Evolutionary conservation across 2,888 invertebrate genomes (phyloP).

Genomic region (Nymphalis c-album): DNA sequence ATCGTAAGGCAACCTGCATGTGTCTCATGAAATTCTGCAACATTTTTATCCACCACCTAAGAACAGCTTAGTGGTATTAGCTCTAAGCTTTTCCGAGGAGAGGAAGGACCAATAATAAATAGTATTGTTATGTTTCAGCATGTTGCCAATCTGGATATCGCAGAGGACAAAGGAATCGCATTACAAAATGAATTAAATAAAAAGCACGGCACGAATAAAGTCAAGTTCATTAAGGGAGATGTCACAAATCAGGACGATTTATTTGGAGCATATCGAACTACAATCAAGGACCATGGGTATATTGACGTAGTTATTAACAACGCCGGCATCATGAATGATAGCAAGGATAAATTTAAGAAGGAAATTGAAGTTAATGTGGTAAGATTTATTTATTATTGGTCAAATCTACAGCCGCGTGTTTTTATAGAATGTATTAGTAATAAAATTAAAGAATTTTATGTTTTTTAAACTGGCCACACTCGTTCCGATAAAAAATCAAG

Average conservation of each 20-base stretch:
- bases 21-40: no score
- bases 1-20: no score
- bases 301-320: constrained; percentile 57
- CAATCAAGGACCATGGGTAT: constrained; percentile 46
- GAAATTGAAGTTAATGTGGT: constrained; percentile 56
- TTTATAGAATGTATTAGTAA: no score
- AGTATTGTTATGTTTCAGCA: constrained; percentile 44
- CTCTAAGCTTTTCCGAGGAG: no score
- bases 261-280: constrained; percentile 45
- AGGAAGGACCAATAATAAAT: not conserved
- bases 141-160: constrained; percentile 47
- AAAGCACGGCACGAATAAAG: constrained; percentile 48
- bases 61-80: no score
- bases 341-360: constrained; percentile 47
- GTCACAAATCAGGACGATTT: constrained; percentile 53
- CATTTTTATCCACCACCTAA: no score
- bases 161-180: constrained; percentile 45
- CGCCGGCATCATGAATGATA: constrained; percentile 58
- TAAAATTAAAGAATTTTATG: no score
- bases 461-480: no score
- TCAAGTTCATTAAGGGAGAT: constrained; percentile 55
- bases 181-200: constrained; percentile 49
- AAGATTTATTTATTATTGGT: constrained; percentile 31
- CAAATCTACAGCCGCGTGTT: no score
- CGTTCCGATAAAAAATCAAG: no score